phyloP scores from a whole-genome alignment of 2,797 vertebrate species.

The Epinephelus awoara region DNA sequence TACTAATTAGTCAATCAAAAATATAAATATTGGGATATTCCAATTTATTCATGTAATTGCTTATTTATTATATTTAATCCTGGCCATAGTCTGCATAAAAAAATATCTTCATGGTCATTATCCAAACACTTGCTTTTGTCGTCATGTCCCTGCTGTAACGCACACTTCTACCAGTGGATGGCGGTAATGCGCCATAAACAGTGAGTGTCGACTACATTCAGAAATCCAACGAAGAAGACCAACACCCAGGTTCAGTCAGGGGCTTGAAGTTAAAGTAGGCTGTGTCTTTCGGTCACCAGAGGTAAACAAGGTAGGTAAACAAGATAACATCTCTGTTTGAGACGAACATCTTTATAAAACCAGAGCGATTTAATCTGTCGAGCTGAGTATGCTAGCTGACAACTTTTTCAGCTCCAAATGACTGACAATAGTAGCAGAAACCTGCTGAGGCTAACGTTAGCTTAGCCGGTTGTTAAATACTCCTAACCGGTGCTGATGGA shows the following conservation, averaged over 20 bases:
- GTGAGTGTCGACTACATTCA: background rate
- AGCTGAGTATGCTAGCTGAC: background rate
- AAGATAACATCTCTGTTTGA: background rate
- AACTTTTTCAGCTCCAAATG: background rate
- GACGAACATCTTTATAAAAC: background rate
- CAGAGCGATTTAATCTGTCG: accelerated
- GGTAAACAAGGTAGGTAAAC: constrained; percentile 53
- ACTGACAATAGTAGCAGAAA: background rate
- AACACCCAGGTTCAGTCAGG: constrained; percentile 16
- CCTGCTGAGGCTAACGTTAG: constrained; percentile 63
- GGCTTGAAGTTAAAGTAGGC: constrained; percentile 16
- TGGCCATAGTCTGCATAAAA: background rate
- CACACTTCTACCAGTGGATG: constrained; percentile 2
- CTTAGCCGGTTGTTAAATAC: constrained; percentile 55
- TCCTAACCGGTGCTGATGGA: background rate
- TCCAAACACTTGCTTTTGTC: background rate
- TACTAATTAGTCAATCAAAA: background rate
- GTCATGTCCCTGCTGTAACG: constrained; percentile 11
- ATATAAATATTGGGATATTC: background rate
- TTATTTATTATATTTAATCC: background rate
- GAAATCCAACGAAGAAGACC: constrained; percentile 48
- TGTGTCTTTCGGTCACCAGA: background rate
- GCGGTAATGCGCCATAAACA: background rate
- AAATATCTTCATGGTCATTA: no score
- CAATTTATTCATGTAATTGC: background rate